phyloP scores from a whole-genome alignment of 2,888 invertebrate genomes.

The Meteorus cinctellus region DNA sequence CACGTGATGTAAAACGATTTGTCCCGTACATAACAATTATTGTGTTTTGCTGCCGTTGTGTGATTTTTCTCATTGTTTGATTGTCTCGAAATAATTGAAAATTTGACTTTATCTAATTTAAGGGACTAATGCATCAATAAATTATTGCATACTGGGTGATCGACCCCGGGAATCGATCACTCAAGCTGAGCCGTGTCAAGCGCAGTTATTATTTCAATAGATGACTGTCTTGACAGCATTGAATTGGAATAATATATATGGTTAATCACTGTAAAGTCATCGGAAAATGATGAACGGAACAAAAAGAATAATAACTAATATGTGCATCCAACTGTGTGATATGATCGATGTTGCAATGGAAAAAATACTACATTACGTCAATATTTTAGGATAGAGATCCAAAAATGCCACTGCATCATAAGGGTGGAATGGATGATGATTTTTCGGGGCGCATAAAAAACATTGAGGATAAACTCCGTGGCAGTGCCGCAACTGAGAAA shows the following conservation, averaged over 20 bases:
- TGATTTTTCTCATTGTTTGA: conserved; percentile 19
- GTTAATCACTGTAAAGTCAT: background rate
- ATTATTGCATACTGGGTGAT: background rate
- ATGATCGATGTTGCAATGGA: background rate
- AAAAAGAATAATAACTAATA: background rate
- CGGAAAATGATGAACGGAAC: background rate
- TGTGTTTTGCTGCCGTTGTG: conserved; percentile 1
- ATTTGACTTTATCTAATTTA: background rate
- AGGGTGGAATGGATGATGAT: conserved; percentile 75
- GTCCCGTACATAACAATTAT: background rate
- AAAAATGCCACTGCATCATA: conserved; percentile 66
- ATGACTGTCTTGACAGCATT: background rate
- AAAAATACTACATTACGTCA: conserved; percentile 8
- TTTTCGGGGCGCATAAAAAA: conserved; percentile 80
- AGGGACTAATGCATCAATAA: conserved; percentile 1
- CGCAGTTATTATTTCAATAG: background rate
- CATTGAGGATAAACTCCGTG: conserved; percentile 86
- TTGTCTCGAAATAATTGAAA: background rate
- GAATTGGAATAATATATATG: background rate
- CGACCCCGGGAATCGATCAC: background rate
- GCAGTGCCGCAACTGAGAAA: conserved; percentile 77
- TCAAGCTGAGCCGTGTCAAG: background rate
- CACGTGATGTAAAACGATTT: background rate
- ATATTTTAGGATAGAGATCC: conserved; percentile 72
- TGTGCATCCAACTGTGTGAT: conserved; percentile 1